Evolutionary conservation across 2,113 vertebrate genomes (phyloP).

Genomic region (Solea senegalensis): DNA sequence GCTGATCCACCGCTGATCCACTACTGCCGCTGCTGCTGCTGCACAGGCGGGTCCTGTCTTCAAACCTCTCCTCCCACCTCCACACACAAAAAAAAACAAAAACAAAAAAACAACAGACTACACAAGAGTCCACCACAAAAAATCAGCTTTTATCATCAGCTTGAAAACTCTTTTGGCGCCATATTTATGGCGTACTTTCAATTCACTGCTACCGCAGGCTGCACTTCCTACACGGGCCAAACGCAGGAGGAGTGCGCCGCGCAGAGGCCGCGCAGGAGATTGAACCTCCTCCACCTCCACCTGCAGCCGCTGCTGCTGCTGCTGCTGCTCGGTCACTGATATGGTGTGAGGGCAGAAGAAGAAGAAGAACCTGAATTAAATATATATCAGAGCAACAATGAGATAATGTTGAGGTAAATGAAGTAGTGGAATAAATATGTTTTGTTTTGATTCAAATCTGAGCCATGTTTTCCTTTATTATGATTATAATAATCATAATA

Average conservation of each 20-base stretch:
- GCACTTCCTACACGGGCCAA: conserved; percentile 73
- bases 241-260: conserved; percentile 65
- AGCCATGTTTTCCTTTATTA: too few species aligned
- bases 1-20: conserved; percentile 57
- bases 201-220: conserved; percentile 87
- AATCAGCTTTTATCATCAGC: conserved; percentile 81
- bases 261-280: conserved; percentile 58
- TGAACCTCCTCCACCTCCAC: conserved; percentile 51
- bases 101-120: conserved; percentile 9
- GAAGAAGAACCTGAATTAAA: too few species aligned
- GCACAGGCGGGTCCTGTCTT: conserved; percentile 69
- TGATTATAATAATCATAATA: too few species aligned
- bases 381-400: too few species aligned
- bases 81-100: not conserved
- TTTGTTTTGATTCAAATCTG: too few species aligned
- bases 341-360: too few species aligned
- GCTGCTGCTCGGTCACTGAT: conserved; percentile 19
- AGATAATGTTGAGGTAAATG: too few species aligned
- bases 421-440: too few species aligned
- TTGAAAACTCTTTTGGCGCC: conserved; percentile 96
- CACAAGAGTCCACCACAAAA: conserved; percentile 9
- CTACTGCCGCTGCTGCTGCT: conserved; percentile 42
- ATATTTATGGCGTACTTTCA: conserved; percentile 99
- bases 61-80: conserved; percentile 74
- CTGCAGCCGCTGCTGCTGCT: conserved; percentile 19